A percentile compares a stretch with the other conserved stretches of the same genome.
Evolutionary conservation across 2,797 vertebrate species (phyloP).

Genomic region (Luscinia megarhynchos): DNA sequence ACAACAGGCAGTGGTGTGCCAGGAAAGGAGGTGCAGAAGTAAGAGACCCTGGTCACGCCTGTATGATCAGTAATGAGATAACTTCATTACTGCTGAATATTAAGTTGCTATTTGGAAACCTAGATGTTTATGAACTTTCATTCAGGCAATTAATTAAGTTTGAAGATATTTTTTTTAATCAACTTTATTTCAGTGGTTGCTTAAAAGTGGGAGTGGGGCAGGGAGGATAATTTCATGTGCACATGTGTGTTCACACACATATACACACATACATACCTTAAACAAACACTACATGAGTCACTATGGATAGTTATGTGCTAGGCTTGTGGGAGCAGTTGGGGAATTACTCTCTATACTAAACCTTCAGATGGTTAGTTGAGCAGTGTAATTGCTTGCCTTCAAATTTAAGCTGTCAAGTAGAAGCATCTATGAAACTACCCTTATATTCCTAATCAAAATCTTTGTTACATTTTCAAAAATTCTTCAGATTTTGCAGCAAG

Average conservation of each 20-base stretch:
- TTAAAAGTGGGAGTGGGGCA: conserved; percentile 17
- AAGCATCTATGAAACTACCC: conserved; percentile 42
- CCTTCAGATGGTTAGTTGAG: conserved; percentile 2
- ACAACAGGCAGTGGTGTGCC: not conserved
- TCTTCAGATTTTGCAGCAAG: conserved; percentile 63
- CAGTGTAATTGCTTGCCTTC: conserved; percentile 9
- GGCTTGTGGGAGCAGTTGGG: conserved; percentile 15
- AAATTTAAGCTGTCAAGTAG: conserved; percentile 55
- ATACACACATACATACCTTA: not conserved
- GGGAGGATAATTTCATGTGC: not conserved
- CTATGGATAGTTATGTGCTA: conserved; percentile 7
- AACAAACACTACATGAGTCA: conserved; percentile 24
- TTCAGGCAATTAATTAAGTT: not conserved
- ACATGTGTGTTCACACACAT: not conserved
- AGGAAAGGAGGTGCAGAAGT: not conserved
- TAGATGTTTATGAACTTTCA: not conserved
- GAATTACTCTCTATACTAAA: conserved; percentile 41
- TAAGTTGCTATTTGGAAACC: not conserved
- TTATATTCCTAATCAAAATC: conserved; percentile 58
- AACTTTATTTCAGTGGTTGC: conserved; percentile 21
- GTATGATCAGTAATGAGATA: not conserved
- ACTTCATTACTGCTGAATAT: conserved; percentile 1
- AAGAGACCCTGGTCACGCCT: not conserved
- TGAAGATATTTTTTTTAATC: not conserved
- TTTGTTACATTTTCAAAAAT: conserved; percentile 61